A percentile compares a stretch with the other conserved stretches of the same genome.
phyloP scores from a whole-genome alignment of 2,888 invertebrate species.

The Oligia fasciuncula region DNA sequence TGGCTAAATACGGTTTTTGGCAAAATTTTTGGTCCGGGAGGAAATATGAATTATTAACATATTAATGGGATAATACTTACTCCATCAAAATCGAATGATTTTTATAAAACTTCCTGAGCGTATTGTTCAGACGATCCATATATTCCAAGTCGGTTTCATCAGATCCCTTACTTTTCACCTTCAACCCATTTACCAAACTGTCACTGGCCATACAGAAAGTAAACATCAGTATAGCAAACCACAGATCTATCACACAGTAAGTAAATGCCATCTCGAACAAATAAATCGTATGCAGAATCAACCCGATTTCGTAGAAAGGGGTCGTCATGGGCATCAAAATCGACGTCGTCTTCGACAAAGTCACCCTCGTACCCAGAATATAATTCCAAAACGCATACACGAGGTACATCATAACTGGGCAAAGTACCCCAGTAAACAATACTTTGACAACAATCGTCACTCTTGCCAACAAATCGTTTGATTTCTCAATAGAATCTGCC shows the following conservation, averaged over 20 bases:
- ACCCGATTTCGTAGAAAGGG: conserved; percentile 79
- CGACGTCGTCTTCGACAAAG: conserved; percentile 76
- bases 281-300: conserved; percentile 75
- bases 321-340: conserved; percentile 79
- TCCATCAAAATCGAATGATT: conserved; percentile 73
- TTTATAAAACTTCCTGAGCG: conserved; percentile 73
- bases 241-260: conserved; percentile 75
- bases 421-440: conserved; percentile 64
- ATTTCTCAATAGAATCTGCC: conserved; percentile 61
- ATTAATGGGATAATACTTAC: conserved; percentile 66
- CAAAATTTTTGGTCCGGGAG: neutral
- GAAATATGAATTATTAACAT: neutral
- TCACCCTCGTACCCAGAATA: conserved; percentile 70
- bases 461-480: conserved; percentile 62
- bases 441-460: conserved; percentile 65
- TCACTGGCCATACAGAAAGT: conserved; percentile 75
- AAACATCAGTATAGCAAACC: conserved; percentile 77
- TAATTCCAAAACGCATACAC: conserved; percentile 75
- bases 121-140: conserved; percentile 70
- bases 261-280: conserved; percentile 71
- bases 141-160: conserved; percentile 67
- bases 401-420: conserved; percentile 72
- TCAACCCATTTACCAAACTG: conserved; percentile 68
- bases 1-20: neutral
- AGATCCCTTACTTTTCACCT: conserved; percentile 53